A percentile compares a stretch with the other conserved stretches of the same genome.
These are phyloP conservation scores for Ciconia maguari DNA, from an alignment of 2,113 vertebrate genomes.

Conservation along the genomic window DNA sequence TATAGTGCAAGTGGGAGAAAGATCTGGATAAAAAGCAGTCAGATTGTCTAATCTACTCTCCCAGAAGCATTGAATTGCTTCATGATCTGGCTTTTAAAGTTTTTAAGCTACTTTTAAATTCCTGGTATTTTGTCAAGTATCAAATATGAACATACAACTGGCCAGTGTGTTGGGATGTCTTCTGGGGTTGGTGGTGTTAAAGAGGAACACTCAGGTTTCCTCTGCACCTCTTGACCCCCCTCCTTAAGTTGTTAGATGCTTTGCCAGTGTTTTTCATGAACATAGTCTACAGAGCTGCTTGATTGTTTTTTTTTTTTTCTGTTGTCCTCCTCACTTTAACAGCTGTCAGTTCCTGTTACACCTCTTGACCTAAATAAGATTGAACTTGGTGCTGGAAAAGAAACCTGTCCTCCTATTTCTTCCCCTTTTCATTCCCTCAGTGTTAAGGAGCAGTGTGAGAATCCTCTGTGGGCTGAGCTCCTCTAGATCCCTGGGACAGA, in stretches of 20 bases:
- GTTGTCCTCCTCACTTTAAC: constrained; percentile 39
- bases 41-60: background rate
- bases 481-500: background rate
- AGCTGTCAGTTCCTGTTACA: constrained; percentile 54
- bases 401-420: background rate
- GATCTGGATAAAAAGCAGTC: background rate
- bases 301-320: background rate
- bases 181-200: background rate
- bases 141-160: background rate
- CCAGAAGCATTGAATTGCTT: background rate
- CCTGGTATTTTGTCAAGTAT: background rate
- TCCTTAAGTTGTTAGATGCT: background rate
- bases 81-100: background rate
- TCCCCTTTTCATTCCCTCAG: background rate
- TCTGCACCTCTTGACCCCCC: background rate
- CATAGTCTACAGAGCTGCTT: constrained; percentile 2
- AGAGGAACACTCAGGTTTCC: background rate
- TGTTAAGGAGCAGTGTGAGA: constrained; percentile 10
- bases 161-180: constrained; percentile 18
- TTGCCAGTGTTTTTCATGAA: background rate
- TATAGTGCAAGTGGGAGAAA: background rate
- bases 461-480: background rate
- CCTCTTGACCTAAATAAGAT: constrained; percentile 15
- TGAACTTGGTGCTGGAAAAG: constrained; percentile 61
- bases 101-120: constrained; percentile 53